Base-by-base conservation (phyloP, 1,140 invertebrate genomes). In the Diorhabda sublineata region DNA sequence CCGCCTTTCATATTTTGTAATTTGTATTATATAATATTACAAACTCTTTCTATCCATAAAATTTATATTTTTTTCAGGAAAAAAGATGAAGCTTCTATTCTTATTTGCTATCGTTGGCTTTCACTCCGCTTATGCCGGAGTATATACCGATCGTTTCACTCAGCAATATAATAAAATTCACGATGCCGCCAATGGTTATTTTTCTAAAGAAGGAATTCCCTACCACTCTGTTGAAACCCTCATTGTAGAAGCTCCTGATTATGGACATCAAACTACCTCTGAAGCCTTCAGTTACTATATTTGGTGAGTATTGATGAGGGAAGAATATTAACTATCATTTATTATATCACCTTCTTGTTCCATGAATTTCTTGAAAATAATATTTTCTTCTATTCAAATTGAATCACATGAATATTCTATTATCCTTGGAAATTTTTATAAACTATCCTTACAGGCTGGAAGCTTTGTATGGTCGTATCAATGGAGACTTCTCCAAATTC, bases 261-360 rank as follows among this genome's bases (percentile, higher is more conserved):
- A 72, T 66, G 71, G 68, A 4, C 71, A 72, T 44, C 65, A 69
- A 64, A 72, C 71, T 42, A 68, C 69, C n/a, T 72, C 71, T 44
- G 71, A 72, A 68, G 71, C 68, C 0, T 70, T 66, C 52, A 71
- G 70, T 67, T 71, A 66, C 7, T 67, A 4, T 2, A 3, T 65
- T 5, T 65, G 64, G 43, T 52, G n/a, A 52, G 47, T 52, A 26
- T 26, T 26, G 26, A 26, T 26, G 26, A 26, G 26, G 26, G 1
- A 26, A 26, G 26, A 26, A 26, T 26, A 26, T 26, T 26, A 26
- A 26, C 26, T 26, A 26, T 26, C 26, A 26, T 26, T 26, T 26
- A 26, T 26, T 26, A 26, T 26, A 26, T 26, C 26, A 2, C 26
- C 26, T 26, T 26, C 11, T 26, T 26, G 26, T 26, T 26, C 26